Percentiles rank a stretch among this genome's conserved stretches.
Evolutionary conservation across 2,797 vertebrate species (phyloP).

Genomic region (Dromococcyx pavoninus): DNA sequence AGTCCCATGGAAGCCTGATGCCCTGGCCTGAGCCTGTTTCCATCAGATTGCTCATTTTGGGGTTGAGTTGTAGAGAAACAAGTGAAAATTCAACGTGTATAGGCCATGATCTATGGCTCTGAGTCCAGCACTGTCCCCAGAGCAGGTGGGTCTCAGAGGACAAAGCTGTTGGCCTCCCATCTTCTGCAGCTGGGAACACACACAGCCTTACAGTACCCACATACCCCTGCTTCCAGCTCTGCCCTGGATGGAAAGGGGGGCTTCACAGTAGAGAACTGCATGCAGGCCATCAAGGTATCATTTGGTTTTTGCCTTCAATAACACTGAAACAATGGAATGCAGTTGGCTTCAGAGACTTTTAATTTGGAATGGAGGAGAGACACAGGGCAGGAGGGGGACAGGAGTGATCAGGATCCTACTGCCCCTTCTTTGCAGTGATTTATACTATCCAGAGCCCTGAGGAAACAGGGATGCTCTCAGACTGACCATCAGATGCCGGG

Average conservation of each 20-base stretch:
- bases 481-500: neutral
- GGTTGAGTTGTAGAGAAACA: neutral
- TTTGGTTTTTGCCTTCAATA: neutral
- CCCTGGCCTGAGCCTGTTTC: neutral
- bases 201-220: neutral
- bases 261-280: neutral
- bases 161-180: neutral
- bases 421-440: neutral
- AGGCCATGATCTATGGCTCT: neutral
- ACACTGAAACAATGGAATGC: neutral
- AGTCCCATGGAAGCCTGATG: neutral
- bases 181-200: neutral
- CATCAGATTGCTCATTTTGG: neutral
- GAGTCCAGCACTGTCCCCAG: accelerated
- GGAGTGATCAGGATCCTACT: neutral
- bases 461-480: neutral
- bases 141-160: neutral
- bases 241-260: neutral
- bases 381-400: neutral
- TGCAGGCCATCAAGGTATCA: accelerated
- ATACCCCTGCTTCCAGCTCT: neutral
- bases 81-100: accelerated
- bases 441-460: neutral
- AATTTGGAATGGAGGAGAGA: neutral
- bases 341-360: neutral